Base-by-base conservation (phyloP, 2,888 invertebrate species). In the Autographa gamma region DNA sequence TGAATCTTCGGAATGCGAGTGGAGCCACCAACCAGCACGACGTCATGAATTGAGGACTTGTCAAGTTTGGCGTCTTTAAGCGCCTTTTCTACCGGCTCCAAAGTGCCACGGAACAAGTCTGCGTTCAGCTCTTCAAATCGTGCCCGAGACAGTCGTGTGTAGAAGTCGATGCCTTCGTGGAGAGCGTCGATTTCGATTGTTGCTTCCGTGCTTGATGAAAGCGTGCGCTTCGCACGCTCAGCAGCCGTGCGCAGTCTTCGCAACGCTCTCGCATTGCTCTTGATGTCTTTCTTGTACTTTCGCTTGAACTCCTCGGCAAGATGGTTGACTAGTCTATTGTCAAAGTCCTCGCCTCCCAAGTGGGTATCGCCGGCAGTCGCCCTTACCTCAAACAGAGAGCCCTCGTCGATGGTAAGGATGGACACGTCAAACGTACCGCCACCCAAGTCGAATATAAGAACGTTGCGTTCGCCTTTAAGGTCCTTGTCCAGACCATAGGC, bases 341-440 rank as follows among this genome's bases (percentile, higher is more conserved):
- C 89, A 74, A 96, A 96, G 91, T 97, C 97, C 90, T 98, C 98
- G 14, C 98, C 98, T 31, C 98, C 98, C 66, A 98, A 96, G 88
- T 98, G 98, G 7, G 98, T 98, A 88, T 98, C 98, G 43, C 98
- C 98, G 43, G 98, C 97, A 2, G 98, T 98, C 0, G 98, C 96
- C 89, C 97, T 97, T 6, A 98, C 98, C 91, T 98, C 98, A 88
- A 98, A 98, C 72, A 96, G 88, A 1, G 96, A 96, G 54, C 97
- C 96, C 90, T 98, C 98, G 88, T 97, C 98, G 88, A 98, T 98
- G 63, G 97, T 97, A 60, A 98, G 93, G 75, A 98, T 97, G 63
- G 98, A 98, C 4, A 98, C 98, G 92, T 98, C 98, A 90, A 98
- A 98, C 18, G 98, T 98, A 73, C 96, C 96, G 41, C 96, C 96